phyloP scores from a whole-genome alignment of 1,140 invertebrate genomes.

The Leptopilina boulardi region DNA sequence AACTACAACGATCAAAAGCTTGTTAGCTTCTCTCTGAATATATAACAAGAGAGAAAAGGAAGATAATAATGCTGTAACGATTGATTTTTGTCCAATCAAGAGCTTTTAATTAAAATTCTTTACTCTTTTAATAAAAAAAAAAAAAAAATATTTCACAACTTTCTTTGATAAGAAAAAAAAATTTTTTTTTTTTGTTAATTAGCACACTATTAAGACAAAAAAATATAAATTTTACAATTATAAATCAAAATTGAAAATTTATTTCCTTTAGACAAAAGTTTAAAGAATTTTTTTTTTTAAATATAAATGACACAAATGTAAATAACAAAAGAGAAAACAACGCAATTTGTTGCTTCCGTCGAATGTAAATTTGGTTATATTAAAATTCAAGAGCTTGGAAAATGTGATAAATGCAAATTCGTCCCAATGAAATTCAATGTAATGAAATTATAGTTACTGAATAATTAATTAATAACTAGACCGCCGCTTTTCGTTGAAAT shows the following conservation, averaged over 20 bases:
- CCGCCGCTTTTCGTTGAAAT: too few species aligned
- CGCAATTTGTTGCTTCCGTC: slow-evolving; percentile 12
- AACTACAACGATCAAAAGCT: slow-evolving; percentile 28
- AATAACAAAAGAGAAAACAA: neutral
- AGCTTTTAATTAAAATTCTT: neutral
- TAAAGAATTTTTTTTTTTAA: too few species aligned
- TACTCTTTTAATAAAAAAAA: neutral
- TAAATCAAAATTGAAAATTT: too few species aligned
- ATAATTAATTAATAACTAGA: slow-evolving; percentile 12
- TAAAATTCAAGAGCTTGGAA: slow-evolving; percentile 10
- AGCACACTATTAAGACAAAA: neutral
- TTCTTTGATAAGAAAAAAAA: neutral
- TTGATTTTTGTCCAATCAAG: slow-evolving; percentile 8
- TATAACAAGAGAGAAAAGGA: slow-evolving; percentile 5
- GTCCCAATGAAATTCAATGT: neutral
- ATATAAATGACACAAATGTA: neutral
- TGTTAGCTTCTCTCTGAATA: slow-evolving; percentile 27
- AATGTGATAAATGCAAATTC: slow-evolving; percentile 10
- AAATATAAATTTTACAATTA: too few species aligned
- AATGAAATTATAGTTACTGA: slow-evolving; percentile 1
- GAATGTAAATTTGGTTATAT: slow-evolving; percentile 18
- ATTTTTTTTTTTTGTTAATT: neutral
- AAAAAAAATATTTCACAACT: neutral
- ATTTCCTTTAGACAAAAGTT: too few species aligned
- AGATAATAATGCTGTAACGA: neutral